These are phyloP conservation scores for Paraplagusia blochii DNA, from an alignment of 2,113 vertebrate genomes.

Conservation along the genomic window DNA sequence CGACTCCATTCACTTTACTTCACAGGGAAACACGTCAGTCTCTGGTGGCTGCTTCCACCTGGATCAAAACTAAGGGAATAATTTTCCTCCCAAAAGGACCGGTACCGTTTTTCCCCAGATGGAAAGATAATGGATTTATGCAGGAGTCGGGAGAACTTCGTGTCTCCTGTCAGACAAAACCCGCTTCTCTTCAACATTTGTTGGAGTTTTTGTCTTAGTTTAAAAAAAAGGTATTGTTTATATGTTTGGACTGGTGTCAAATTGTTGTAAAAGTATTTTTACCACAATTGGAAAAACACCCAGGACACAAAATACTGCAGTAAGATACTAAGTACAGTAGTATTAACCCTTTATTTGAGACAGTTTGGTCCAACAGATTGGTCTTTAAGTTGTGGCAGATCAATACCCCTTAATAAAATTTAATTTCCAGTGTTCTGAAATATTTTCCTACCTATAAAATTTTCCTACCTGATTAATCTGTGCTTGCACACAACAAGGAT, in stretches of 20 bases:
- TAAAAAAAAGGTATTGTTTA: no score
- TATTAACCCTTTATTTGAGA: no score
- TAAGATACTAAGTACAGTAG: no score
- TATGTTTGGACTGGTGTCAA: not conserved
- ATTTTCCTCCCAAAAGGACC: constrained; percentile 49
- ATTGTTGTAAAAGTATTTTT: not conserved
- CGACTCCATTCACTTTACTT: constrained; percentile 51
- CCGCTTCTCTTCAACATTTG: constrained; percentile 22
- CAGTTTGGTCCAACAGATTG: no score
- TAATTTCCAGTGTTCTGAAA: no score
- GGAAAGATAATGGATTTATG: constrained; percentile 62
- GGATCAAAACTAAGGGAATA: constrained; percentile 57
- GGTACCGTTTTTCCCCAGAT: constrained; percentile 50
- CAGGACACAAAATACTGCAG: not conserved
- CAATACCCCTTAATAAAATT: no score
- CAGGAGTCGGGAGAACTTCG: constrained; percentile 59
- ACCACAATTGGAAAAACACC: not conserved
- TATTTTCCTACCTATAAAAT: no score
- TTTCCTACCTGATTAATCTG: no score
- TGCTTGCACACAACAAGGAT: no score
- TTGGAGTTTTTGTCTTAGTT: constrained; percentile 32
- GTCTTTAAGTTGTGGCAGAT: no score
- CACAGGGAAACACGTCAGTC: constrained; percentile 51
- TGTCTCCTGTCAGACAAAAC: constrained; percentile 50
- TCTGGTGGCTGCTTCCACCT: constrained; percentile 42